Evolutionary conservation across 2,797 vertebrate species (phyloP).

Genomic region (Pseudochromis fuscus): DNA sequence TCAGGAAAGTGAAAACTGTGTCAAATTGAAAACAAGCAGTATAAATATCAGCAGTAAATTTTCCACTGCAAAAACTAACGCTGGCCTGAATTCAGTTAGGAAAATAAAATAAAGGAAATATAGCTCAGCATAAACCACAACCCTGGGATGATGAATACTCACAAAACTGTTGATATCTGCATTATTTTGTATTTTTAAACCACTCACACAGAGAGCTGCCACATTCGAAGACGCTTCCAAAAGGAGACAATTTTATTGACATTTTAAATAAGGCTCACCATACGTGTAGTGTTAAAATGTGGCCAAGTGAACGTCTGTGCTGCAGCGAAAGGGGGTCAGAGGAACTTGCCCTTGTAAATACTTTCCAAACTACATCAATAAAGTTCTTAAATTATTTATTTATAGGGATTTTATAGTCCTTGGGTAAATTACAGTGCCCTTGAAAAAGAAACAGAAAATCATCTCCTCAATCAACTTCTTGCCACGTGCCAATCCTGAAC

Average conservation of each 20-base stretch:
- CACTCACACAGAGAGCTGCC: constrained; percentile 46
- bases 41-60: constrained; percentile 66
- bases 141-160: constrained; percentile 53
- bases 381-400: constrained; percentile 79
- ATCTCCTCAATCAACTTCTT: constrained; percentile 66
- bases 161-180: constrained; percentile 74
- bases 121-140: constrained; percentile 69
- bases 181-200: constrained; percentile 73
- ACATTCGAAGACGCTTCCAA: constrained; percentile 51
- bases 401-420: constrained; percentile 74
- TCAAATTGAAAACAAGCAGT: constrained; percentile 75
- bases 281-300: constrained; percentile 39
- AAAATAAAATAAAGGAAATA: constrained; percentile 80
- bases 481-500: constrained; percentile 56
- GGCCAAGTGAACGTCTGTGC: constrained; percentile 36
- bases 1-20: constrained; percentile 70
- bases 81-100: constrained; percentile 69
- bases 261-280: constrained; percentile 65
- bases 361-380: constrained; percentile 79
- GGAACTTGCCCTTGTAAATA: constrained; percentile 73
- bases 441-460: constrained; percentile 73
- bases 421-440: constrained; percentile 76
- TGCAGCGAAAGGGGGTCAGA: constrained; percentile 46
- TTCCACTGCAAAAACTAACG: constrained; percentile 64
- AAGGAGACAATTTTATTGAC: constrained; percentile 70